Percentiles rank a stretch among this genome's conserved stretches.
phyloP scores from a whole-genome alignment of 2,797 vertebrate species.

The Pangasius djambal region DNA sequence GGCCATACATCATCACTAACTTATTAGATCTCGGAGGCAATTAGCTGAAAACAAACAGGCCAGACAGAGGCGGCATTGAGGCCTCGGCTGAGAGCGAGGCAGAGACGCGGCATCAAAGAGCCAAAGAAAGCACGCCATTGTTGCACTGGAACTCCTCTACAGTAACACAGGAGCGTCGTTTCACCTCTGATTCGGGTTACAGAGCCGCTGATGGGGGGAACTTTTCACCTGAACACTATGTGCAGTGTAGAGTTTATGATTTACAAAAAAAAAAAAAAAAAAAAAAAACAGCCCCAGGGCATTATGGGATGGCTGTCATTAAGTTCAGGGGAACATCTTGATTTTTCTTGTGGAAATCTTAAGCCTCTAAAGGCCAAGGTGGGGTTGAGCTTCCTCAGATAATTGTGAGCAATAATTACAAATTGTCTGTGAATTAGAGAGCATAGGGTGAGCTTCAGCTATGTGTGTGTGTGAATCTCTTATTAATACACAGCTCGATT shows the following conservation, averaged over 20 bases:
- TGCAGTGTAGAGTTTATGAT: conserved; percentile 83
- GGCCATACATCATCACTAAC: conserved; percentile 96
- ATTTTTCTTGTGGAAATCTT: conserved; percentile 69
- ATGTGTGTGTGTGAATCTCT: background rate
- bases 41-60: conserved; percentile 98
- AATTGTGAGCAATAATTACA: conserved; percentile 73
- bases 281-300: conserved; percentile 59
- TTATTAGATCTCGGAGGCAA: conserved; percentile 98
- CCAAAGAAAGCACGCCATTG: conserved; percentile 92
- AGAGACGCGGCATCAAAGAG: conserved; percentile 89
- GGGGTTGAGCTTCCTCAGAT: conserved; percentile 65
- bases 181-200: conserved; percentile 92
- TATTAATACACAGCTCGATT: background rate
- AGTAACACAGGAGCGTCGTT: conserved; percentile 81
- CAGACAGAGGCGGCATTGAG: conserved; percentile 91
- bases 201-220: conserved; percentile 78
- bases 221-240: conserved; percentile 84
- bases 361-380: conserved; percentile 62
- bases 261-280: conserved; percentile 78
- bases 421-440: conserved; percentile 66
- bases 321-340: conserved; percentile 77
- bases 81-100: conserved; percentile 65
- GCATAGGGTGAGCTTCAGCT: conserved; percentile 27
- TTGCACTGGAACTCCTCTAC: conserved; percentile 86
- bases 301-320: conserved; percentile 72